Evolutionary conservation across 2,888 invertebrate genomes (phyloP).

Genomic region (Acanthosoma haemorrhoidale): DNA sequence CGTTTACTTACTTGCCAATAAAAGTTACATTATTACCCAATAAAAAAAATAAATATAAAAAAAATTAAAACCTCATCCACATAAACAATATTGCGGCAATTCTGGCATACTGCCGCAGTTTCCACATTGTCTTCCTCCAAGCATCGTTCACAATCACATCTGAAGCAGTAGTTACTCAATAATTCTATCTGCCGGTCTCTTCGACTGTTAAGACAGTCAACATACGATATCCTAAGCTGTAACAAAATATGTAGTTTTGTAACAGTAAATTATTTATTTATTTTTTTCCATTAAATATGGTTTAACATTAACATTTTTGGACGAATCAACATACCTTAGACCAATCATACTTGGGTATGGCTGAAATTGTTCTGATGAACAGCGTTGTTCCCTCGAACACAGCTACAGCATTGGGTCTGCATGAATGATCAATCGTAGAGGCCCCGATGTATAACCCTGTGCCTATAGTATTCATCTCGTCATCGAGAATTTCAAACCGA

Average conservation of each 20-base stretch:
- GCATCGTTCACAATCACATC: slow-evolving; percentile 78
- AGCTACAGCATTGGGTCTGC: slow-evolving; percentile 79
- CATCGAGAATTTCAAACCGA: slow-evolving; percentile 79
- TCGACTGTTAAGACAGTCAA: slow-evolving; percentile 72
- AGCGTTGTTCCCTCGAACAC: slow-evolving; percentile 78
- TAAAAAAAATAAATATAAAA: too few species aligned
- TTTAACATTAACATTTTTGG: too few species aligned
- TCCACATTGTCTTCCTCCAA: slow-evolving; percentile 51
- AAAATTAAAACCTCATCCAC: background rate
- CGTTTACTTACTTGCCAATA: too few species aligned
- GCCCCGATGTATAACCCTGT: slow-evolving; percentile 81
- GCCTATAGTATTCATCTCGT: slow-evolving; percentile 77
- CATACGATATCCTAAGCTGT: slow-evolving; percentile 79
- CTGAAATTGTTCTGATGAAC: slow-evolving; percentile 63
- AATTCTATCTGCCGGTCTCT: slow-evolving; percentile 66
- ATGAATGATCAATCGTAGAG: slow-evolving; percentile 85
- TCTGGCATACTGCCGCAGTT: slow-evolving; percentile 18
- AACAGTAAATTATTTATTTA: too few species aligned
- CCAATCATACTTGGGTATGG: slow-evolving; percentile 69
- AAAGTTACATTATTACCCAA: too few species aligned
- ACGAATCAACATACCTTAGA: slow-evolving; percentile 56
- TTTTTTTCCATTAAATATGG: too few species aligned
- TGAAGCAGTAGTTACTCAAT: slow-evolving; percentile 74
- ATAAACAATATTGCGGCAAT: background rate
- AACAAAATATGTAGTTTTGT: slow-evolving; percentile 14